A percentile compares a stretch with the other conserved stretches of the same genome.
Conservation (phyloP, 2,888 invertebrate species). For the Dastarcus helophoroides region DNA sequence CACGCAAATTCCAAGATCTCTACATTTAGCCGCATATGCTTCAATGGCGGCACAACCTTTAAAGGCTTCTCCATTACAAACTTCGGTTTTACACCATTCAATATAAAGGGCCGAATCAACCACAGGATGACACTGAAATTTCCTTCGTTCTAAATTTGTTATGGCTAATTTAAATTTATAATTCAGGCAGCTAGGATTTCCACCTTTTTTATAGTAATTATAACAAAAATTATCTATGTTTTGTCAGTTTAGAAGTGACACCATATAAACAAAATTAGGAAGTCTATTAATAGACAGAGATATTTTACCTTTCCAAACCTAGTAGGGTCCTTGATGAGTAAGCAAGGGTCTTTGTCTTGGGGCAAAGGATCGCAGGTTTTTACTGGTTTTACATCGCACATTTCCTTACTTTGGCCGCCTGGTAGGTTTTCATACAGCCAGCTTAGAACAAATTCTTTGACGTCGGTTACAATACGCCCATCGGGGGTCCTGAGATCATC, state of each 20-base stretch:
- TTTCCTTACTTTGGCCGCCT: slow-evolving; percentile 31
- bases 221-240: no score
- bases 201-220: no score
- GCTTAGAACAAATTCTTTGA: slow-evolving; percentile 43
- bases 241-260: no score
- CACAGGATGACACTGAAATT: slow-evolving; percentile 54
- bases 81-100: slow-evolving; percentile 56
- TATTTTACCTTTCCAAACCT: slow-evolving; percentile 46
- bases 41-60: slow-evolving; percentile 54
- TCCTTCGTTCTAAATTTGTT: no score
- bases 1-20: slow-evolving; percentile 57
- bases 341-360: slow-evolving; percentile 54
- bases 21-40: slow-evolving; percentile 64
- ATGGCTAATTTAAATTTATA: no score
- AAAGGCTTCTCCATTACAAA: slow-evolving; percentile 44
- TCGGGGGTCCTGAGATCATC: slow-evolving; percentile 45
- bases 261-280: no score
- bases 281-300: no score
- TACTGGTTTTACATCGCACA: slow-evolving; percentile 30
- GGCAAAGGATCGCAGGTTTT: slow-evolving; percentile 40
- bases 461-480: slow-evolving; percentile 43
- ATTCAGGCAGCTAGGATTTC: no score
- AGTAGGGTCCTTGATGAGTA: slow-evolving; percentile 45
- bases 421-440: slow-evolving; percentile 41
- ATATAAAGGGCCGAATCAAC: slow-evolving; percentile 58